Evolutionary conservation across 2,113 vertebrate genomes (phyloP), one percentile per base, ranked within the genome.

Genomic region (Ochotona princeps): DNA sequence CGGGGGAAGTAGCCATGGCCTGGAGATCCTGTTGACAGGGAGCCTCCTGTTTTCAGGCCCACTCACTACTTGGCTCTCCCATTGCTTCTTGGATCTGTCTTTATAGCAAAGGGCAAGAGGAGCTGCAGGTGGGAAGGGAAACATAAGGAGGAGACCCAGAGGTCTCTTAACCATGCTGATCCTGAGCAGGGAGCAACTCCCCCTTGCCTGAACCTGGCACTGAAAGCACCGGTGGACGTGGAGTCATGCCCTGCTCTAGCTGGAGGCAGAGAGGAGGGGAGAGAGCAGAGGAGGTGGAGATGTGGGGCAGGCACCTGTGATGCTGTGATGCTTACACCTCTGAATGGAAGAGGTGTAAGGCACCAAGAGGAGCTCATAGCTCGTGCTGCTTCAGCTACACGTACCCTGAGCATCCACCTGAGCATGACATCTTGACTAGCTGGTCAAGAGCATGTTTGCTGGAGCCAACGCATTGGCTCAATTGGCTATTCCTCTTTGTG

Each of bases 1-100:
- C 17, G 35, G 49, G 11, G 49, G 21, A 8, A 35, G 44, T 66
- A 76, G 60, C 79, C 28, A 11, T 49, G 69, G 28, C 30, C 44
- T 20, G 8, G 61, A 61, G 30, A 78, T 20, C 20, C 89, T 25
- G 60, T 44, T 18, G 67, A 17, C 3, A 18, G 32, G 38, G 72
- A 30, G 8, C 51, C n/a, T 82, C 30, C 54, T 49, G 26, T 47
- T 76, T 54, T 65, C 6, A 5, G 32, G 10, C 35, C 79, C 14
- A 32, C 76, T 76, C 30, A 78, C 47, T 88, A 54, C 38, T 57
- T 47, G 11, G 63, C 17, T 47, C 17, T 18, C 8, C 28, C 14
- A 49, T 17, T 81, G 74, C 23, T 83, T 73, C 92, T 65, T 65
- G 79, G 70, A 73, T 67, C n/a, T 57, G 2, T 26, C 28, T 76